Conservation (phyloP, 2,797 vertebrate species). For the Enteromius argenteus region DNA sequence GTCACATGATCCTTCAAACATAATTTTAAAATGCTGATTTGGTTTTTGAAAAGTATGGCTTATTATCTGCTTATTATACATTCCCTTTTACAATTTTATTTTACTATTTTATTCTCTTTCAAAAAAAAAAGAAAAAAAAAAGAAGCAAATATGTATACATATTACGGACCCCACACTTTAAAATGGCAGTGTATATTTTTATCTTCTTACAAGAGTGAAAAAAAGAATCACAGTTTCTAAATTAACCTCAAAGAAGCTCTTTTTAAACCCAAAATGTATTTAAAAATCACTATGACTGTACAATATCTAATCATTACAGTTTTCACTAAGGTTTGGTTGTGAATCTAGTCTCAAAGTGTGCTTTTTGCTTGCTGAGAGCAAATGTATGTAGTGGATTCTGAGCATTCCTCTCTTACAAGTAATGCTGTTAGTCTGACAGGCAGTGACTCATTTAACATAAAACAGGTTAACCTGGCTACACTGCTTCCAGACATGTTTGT, state of each 20-base stretch:
- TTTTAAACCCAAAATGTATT: background rate
- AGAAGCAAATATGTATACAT: no score
- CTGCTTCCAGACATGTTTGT: background rate
- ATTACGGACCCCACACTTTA: background rate
- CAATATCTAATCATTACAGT: background rate
- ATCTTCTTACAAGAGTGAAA: background rate
- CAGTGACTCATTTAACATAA: background rate
- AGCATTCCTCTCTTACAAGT: background rate
- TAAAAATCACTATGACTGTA: background rate
- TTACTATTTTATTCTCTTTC: background rate
- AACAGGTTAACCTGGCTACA: conserved; percentile 2
- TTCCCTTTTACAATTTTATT: no score
- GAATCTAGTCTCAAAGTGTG: background rate
- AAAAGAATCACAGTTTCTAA: background rate
- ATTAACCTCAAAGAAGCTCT: background rate
- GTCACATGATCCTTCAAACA: background rate
- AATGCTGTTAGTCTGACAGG: background rate
- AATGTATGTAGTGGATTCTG: background rate
- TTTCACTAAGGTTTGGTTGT: background rate
- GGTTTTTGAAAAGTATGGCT: background rate
- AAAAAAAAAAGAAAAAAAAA: no score
- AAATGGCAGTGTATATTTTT: background rate
- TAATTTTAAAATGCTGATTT: background rate
- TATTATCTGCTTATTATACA: background rate
- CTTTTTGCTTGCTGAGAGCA: background rate